Evolutionary conservation across 1,140 invertebrate species (phyloP).

Genomic region (Trachymyrmex septentrionalis): DNA sequence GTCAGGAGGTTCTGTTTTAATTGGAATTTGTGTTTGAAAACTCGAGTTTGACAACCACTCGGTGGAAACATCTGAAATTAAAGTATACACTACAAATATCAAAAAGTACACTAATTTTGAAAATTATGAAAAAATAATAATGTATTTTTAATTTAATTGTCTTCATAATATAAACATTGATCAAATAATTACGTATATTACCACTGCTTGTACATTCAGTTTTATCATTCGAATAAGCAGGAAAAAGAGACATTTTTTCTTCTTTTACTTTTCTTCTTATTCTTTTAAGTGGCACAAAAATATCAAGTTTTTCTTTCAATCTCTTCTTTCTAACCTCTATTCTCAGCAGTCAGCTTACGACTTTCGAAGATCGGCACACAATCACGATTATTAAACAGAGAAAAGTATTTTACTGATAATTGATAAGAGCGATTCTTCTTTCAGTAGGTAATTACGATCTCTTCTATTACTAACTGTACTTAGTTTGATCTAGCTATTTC

Average conservation of each 20-base stretch:
- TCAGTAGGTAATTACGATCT: not conserved
- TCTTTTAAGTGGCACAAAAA: not conserved
- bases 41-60: constrained; percentile 81
- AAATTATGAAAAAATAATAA: constrained; percentile 16
- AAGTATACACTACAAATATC: not conserved
- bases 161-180: constrained; percentile 5
- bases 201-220: constrained; percentile 19
- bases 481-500: not conserved
- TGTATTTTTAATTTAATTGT: not conserved
- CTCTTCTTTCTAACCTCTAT: not conserved
- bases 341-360: not conserved
- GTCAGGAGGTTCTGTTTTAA: constrained; percentile 57
- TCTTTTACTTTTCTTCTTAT: not conserved
- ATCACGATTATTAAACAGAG: not conserved
- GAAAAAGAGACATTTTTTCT: constrained; percentile 79
- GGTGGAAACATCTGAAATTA: constrained; percentile 44
- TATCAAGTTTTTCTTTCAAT: not conserved
- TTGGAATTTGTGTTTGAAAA: constrained; percentile 68
- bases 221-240: constrained; percentile 73
- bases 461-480: not conserved
- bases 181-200: constrained; percentile 55
- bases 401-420: too few relatives aligned
- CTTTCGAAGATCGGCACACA: not conserved
- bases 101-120: not conserved
- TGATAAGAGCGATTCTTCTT: too few relatives aligned